These are phyloP conservation scores for Heteromyza rotundicornis DNA, from an alignment of 2,888 invertebrate species.

Conservation along the genomic window DNA sequence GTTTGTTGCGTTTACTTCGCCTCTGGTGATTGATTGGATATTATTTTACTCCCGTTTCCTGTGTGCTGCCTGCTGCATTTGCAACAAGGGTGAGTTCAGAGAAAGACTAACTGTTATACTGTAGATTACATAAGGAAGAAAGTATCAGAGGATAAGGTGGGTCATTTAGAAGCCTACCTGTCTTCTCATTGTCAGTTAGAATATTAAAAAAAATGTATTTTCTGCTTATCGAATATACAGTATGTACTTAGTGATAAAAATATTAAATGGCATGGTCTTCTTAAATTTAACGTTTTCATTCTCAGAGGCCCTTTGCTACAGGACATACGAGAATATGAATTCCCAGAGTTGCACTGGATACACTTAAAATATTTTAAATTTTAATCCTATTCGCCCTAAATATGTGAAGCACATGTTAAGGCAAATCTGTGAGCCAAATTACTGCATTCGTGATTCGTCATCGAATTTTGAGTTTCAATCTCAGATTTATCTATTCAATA, in stretches of 20 bases:
- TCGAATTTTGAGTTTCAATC: too few species aligned
- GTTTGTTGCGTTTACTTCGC: not conserved
- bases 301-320: too few species aligned
- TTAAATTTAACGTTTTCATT: not conserved
- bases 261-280: not conserved
- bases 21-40: too few species aligned
- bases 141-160: not conserved
- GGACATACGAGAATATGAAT: too few species aligned
- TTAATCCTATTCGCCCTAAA: too few species aligned
- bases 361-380: too few species aligned
- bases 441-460: too few species aligned
- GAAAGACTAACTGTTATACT: not conserved
- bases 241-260: not conserved
- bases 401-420: too few species aligned
- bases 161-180: not conserved
- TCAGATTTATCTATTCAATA: too few species aligned
- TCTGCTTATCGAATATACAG: not conserved
- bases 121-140: not conserved
- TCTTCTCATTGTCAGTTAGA: not conserved
- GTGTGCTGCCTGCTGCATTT: constrained; percentile 30
- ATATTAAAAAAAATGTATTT: not conserved
- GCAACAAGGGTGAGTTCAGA: constrained; percentile 32
- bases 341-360: too few species aligned
- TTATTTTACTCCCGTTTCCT: not conserved
- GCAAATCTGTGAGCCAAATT: too few species aligned